Percentiles rank a stretch among this genome's conserved stretches.
These are phyloP conservation scores for Griposia aprilina DNA, from an alignment of 2,888 invertebrate genomes.

Conservation along the genomic window DNA sequence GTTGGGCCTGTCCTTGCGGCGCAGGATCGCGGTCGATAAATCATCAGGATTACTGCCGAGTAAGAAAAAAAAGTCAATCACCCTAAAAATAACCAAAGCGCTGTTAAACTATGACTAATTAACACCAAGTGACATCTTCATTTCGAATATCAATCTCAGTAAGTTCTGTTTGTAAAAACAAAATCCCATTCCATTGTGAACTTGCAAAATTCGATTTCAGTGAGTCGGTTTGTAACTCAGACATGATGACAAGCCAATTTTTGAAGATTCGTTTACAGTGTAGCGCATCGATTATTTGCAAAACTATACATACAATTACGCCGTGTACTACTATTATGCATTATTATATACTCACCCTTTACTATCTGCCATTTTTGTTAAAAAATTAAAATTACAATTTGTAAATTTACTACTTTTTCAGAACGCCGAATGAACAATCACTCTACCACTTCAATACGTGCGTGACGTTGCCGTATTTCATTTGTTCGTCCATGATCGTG, in stretches of 20 bases:
- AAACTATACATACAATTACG: slow-evolving; percentile 30
- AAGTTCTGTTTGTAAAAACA: slow-evolving; percentile 17
- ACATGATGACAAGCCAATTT: slow-evolving; percentile 91
- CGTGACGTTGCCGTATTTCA: slow-evolving; percentile 91
- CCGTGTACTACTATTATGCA: slow-evolving; percentile 45
- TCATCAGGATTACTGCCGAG: slow-evolving; percentile 93
- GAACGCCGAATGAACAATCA: slow-evolving; percentile 85
- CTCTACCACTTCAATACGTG: slow-evolving; percentile 80
- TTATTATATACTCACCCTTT: slow-evolving; percentile 85
- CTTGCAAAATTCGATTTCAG: slow-evolving; percentile 68
- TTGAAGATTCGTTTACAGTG: slow-evolving; percentile 78
- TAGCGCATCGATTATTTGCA: slow-evolving; percentile 62
- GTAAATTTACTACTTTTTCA: slow-evolving; percentile 80
- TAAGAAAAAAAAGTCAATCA: slow-evolving; percentile 67
- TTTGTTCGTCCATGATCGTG: slow-evolving; percentile 84
- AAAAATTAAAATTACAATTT: slow-evolving; percentile 80
- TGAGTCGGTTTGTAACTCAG: slow-evolving; percentile 76
- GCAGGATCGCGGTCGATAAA: slow-evolving; percentile 99
- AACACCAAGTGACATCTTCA: slow-evolving; percentile 17
- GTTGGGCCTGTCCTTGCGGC: slow-evolving; percentile 99
- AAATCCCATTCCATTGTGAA: slow-evolving; percentile 49
- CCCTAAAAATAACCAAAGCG: slow-evolving; percentile 60
- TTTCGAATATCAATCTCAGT: slow-evolving; percentile 2
- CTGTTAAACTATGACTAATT: slow-evolving; percentile 10
- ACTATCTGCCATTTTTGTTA: slow-evolving; percentile 89